Evolutionary conservation across 2,797 vertebrate species (phyloP), one percentile per base, ranked within the genome.

Genomic region (Calcarius lapponicus): DNA sequence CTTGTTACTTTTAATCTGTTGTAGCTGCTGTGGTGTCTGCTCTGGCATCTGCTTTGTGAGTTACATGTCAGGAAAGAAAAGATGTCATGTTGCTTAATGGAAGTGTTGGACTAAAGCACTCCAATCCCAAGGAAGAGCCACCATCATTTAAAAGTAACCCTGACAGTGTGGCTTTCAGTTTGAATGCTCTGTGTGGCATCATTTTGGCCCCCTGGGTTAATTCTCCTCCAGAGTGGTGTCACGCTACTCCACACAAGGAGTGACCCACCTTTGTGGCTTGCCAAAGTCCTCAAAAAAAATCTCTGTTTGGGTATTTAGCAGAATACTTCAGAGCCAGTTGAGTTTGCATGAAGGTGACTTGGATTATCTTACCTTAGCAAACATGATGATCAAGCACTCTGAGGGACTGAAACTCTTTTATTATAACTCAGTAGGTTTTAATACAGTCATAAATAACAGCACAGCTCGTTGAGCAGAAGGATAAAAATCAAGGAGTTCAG

Each of bases 271-370:
- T 81, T 88, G 58, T 43, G 60, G 13, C 70, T 92, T 95, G 78
- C 56, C 80, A 45, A 25, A 73, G 34, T 54, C 61, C 34, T 56
- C 38, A 38, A 28, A 24, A 64, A 64, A 80, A 64, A 80, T 76
- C 29, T 28, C 12, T 11, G 3, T 94, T 89, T 58, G 84, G 56
- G 31, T 91, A 87, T 86, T 94, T 95, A 95, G 86, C 94, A 92
- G 93, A 94, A 79, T 91, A 57, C 38, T 70, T 94, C 78, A 80
- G 45, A 34, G 43, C 21, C 54, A 60, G 74, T 4, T 91, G 83
- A 66, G 67, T 95, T 96, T 97, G 92, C 96, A 75, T 97, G 97
- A 98, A 98, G 96, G 97, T 98, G 97, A 98, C 96, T 97, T 95
- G 84, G 87, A 90, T 95, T 95, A 89, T 97, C 26, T 96, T 97